phyloP scores from a whole-genome alignment of 2,888 invertebrate species.

The Pammene aurita region DNA sequence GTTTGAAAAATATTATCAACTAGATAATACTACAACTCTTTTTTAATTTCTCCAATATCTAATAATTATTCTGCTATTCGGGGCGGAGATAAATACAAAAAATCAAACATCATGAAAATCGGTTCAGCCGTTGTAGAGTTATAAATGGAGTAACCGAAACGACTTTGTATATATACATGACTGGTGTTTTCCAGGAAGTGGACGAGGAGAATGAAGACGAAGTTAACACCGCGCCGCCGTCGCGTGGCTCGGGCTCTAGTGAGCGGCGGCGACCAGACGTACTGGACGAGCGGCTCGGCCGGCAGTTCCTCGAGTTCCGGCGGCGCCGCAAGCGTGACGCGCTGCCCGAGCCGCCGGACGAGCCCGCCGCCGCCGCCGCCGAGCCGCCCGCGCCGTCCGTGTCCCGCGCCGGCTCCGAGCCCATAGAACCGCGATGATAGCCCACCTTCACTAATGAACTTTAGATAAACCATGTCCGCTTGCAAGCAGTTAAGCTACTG shows the following conservation, averaged over 20 bases:
- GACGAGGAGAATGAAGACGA: conserved; percentile 85
- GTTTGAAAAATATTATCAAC: too few species aligned
- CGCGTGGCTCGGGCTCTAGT: conserved; percentile 46
- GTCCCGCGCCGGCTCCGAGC: conserved; percentile 54
- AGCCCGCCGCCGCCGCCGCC: conserved; percentile 38
- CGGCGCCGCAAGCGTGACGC: conserved; percentile 65
- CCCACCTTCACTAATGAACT: neutral
- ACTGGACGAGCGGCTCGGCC: conserved; percentile 78
- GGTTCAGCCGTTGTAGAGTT: too few species aligned
- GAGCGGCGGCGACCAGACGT: conserved; percentile 73
- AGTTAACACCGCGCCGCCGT: conserved; percentile 29
- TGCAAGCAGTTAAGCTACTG: neutral
- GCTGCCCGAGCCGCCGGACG: conserved; percentile 52
- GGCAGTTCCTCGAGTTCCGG: conserved; percentile 84
- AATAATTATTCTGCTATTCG: too few species aligned
- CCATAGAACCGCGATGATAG: conserved; percentile 35
- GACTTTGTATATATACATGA: too few species aligned
- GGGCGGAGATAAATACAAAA: too few species aligned
- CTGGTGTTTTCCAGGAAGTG: conserved; percentile 81
- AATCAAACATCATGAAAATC: too few species aligned
- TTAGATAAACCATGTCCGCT: neutral
- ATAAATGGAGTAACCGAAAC: too few species aligned
- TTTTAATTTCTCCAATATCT: too few species aligned
- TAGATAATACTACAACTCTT: too few species aligned
- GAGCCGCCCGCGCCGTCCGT: conserved; percentile 16